Percentiles rank a stretch among this genome's conserved stretches.
Conservation (phyloP, 2,797 vertebrate genomes). For the Hypotaenidia philippensis region DNA sequence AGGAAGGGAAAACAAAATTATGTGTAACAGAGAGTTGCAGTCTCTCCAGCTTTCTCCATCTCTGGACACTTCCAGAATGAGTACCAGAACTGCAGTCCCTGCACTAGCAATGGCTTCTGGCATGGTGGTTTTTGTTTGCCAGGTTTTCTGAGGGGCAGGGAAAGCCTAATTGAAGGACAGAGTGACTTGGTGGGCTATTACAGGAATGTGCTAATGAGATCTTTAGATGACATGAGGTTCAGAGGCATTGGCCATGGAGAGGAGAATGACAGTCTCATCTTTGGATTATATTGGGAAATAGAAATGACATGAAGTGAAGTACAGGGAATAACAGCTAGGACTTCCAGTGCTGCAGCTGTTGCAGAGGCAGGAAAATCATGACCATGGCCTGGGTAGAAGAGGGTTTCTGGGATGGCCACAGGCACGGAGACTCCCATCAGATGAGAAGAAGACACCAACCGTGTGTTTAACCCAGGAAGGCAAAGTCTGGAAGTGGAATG, state of each 20-base stretch:
- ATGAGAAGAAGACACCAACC: neutral
- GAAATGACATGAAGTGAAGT: neutral
- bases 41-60: neutral
- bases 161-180: neutral
- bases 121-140: neutral
- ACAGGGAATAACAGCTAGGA: neutral
- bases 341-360: neutral
- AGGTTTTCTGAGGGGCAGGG: neutral
- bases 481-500: neutral
- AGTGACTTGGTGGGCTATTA: neutral
- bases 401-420: neutral
- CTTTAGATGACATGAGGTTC: neutral
- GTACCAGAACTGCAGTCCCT: neutral
- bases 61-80: neutral
- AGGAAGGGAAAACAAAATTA: neutral
- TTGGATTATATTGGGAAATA: neutral
- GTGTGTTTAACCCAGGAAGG: neutral
- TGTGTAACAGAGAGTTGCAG: neutral
- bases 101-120: neutral
- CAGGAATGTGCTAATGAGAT: neutral
- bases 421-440: neutral
- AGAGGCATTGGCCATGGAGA: neutral
- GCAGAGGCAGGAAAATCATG: neutral
- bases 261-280: neutral
- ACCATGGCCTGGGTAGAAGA: neutral